Base-by-base conservation (phyloP, 92 coral and sea anemone genomes). In the Actinernus sp. region DNA sequence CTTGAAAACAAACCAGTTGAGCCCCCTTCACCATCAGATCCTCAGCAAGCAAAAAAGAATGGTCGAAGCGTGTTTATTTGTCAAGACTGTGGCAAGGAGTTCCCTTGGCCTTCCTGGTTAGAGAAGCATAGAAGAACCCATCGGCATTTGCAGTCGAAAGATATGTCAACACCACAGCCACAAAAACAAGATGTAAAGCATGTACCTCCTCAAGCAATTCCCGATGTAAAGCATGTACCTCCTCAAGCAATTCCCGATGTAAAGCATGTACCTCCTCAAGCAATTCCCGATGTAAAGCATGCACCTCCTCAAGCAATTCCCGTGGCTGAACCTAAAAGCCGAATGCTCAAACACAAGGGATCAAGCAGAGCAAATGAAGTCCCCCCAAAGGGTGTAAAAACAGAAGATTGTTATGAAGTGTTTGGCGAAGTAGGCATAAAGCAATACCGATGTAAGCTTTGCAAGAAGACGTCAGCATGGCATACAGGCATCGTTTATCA, bases 401-500 rank as follows among this genome's bases (percentile, higher is more conserved):
- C 48, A 11, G 45, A 32, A 18, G 37, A 57, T 3, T 28, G 63
- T 37, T 70, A 54, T 30, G 66, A 54, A 23, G 31, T 70, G 66
- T 31, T 70, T 21, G 78, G 58, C 11, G 62, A 70, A 9, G 47
- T 54, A 17, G 78, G 78, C 11, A 48, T 70, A 12, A 70, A 57
- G 53, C 56, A 55, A 26, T 70, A 70, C 41, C 55, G 62, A 12
- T 70, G 78, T 45, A 70, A 24, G 52, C 34, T 45, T 3, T 70
- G 78, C 45, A 38, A 48, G 28, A 70, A 70, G 46, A n/a, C 78
- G 19, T 54, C 78, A 18, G 66, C 58, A 11, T 70, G 78, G 78
- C 78, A 70, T 23, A 70, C 78, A 2, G 78, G 78, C 9, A 70
- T 70, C 31, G 62, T 70, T 17, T 70, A 70, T 27, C 78, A 70